Percentiles rank a stretch among this genome's conserved stretches.
phyloP scores from a whole-genome alignment of 2,113 vertebrate species.

The Sceloporus undulatus region DNA sequence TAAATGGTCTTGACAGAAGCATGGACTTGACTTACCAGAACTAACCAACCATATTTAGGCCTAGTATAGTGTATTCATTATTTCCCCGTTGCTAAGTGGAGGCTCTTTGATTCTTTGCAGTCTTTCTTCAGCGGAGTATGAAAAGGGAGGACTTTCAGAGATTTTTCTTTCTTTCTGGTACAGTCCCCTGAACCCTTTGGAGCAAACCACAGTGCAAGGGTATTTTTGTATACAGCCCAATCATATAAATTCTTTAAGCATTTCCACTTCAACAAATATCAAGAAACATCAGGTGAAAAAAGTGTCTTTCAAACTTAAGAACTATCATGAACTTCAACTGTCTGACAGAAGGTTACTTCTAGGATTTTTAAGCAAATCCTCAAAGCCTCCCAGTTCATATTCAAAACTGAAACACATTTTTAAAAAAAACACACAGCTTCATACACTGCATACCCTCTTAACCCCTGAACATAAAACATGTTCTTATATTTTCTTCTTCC shows the following conservation, averaged over 20 bases:
- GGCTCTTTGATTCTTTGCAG: not conserved
- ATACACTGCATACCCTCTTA: not conserved
- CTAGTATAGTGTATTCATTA: not conserved
- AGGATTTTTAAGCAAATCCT: not conserved
- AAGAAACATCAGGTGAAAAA: not conserved
- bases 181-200: not conserved
- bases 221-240: not conserved
- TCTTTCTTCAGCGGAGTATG: not conserved
- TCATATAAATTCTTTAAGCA: not conserved
- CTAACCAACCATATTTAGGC: too few relatives aligned
- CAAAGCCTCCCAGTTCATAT: not conserved
- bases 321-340: not conserved
- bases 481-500: conserved; percentile 24
- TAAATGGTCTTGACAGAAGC: too few relatives aligned
- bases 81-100: not conserved
- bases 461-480: not conserved
- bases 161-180: not conserved
- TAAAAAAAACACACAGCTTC: not conserved
- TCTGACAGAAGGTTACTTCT: not conserved
- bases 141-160: not conserved
- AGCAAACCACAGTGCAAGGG: not conserved
- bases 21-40: too few relatives aligned
- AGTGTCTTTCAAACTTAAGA: not conserved
- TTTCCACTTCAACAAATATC: not conserved
- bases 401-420: not conserved